Evolutionary conservation across 2,888 invertebrate genomes (phyloP).

Genomic region (Odontothrips loti): DNA sequence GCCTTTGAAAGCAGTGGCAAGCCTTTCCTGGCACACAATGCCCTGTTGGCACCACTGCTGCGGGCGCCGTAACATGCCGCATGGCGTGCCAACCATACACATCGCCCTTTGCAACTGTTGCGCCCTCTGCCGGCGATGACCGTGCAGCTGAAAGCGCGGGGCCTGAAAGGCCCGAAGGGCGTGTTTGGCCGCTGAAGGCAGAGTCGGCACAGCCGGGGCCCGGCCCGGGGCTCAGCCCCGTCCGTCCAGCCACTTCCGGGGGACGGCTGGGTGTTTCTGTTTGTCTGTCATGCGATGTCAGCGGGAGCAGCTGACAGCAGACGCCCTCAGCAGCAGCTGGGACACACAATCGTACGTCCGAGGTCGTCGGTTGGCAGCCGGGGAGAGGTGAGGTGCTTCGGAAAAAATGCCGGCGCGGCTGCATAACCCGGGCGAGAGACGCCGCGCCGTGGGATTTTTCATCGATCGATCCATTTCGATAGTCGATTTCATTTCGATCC

Average conservation of each 20-base stretch:
- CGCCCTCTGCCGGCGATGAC: not conserved
- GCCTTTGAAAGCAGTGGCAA: not conserved
- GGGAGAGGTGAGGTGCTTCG: not conserved
- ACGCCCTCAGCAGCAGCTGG: not conserved
- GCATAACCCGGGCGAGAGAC: no score
- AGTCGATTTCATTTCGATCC: not conserved
- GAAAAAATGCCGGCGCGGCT: no score
- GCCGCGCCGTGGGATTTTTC: no score
- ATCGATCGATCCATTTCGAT: no score
- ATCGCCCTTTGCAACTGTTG: not conserved
- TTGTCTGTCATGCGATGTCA: constrained; percentile 23
- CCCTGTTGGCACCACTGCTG: not conserved
- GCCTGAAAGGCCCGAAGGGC: no score
- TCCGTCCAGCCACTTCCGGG: constrained; percentile 7
- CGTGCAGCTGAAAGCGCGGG: not conserved
- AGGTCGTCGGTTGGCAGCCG: no score
- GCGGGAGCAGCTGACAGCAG: constrained; percentile 1
- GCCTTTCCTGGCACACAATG: not conserved
- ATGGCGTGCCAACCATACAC: not conserved
- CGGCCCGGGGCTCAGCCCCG: no score
- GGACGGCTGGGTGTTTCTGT: constrained; percentile 16
- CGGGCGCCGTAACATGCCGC: not conserved
- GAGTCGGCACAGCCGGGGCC: no score
- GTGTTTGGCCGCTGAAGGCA: no score
- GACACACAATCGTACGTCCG: constrained; percentile 10